Base-by-base conservation (phyloP, 2,888 invertebrate species). In the Tetragonisca angustula region DNA sequence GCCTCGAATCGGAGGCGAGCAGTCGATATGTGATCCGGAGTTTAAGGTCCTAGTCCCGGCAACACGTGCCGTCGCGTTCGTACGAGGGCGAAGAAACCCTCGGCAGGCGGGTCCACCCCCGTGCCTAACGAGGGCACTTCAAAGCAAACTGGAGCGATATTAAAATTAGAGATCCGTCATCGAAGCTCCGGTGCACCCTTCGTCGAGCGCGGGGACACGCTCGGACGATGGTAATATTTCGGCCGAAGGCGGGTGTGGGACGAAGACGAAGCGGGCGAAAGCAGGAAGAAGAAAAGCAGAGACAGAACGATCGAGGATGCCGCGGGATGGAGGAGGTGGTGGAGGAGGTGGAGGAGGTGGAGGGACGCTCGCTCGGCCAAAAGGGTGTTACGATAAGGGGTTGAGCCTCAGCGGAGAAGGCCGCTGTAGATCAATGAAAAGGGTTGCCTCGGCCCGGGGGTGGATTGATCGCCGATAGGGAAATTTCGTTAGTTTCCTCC, bases 401-500 rank as follows among this genome's bases (percentile, higher is more conserved):
- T 90, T 88, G 85, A 84, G 89, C 88, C 86, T 87, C 89, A 87
- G 84, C 86, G 90, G 89, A 91, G 91, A 90, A 93, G 91, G 91
- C 91, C 90, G 92, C 17, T 19, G 88, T 90, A 90, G 93, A 94
- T 94, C 92, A 92, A 92, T 93, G 92, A 94, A 90, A 93, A 93
- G 93, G 93, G 88, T 87, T 86, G 88, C 83, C 79, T 87, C 86
- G 83, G 84, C 86, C 84, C 62, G 78, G 82, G 89, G 91, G 87
- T 89, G 93, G 91, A 93, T 92, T 92, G 94, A 94, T 94, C 94
- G 92, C 86, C 92, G 93, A 94, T 94, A 94, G 93, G 93, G 93
- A 93, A 94, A 93, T 94, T 94, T 93, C 91, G 93, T 94, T 94
- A 93, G 93, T 93, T 92, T 91, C 91, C 89, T 90, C 88, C 86